phyloP scores from a whole-genome alignment of 2,113 vertebrate genomes.

The Eurypyga helias region DNA sequence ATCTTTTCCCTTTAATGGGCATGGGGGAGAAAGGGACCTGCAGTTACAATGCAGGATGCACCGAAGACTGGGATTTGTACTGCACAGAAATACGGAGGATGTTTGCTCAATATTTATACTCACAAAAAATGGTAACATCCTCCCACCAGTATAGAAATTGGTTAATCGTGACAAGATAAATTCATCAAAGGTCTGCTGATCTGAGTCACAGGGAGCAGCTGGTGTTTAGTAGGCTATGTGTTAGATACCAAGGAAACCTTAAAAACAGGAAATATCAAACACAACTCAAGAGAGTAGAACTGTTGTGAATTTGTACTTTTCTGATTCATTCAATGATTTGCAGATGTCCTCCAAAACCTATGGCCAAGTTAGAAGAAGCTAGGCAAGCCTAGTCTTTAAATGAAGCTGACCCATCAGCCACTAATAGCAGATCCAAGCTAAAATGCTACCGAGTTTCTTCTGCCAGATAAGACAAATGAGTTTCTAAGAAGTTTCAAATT shows the following conservation, averaged over 20 bases:
- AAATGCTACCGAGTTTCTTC: background rate
- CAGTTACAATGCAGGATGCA: background rate
- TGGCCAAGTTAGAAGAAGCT: slow-evolving; percentile 68
- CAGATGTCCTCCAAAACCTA: slow-evolving; percentile 79
- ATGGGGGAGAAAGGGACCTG: background rate
- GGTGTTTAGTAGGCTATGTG: slow-evolving; percentile 74
- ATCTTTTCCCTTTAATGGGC: background rate
- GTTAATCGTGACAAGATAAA: slow-evolving; percentile 74
- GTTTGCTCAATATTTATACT: slow-evolving; percentile 35
- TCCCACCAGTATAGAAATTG: slow-evolving; percentile 58
- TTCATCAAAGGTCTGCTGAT: slow-evolving; percentile 75
- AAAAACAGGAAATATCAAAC: slow-evolving; percentile 85
- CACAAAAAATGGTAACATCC: background rate
- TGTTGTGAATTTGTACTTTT: slow-evolving; percentile 77
- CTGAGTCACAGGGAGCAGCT: slow-evolving; percentile 75
- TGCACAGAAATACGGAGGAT: background rate
- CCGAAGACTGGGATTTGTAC: background rate
- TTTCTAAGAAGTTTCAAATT: slow-evolving; percentile 40
- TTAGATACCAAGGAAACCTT: slow-evolving; percentile 82
- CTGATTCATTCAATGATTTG: slow-evolving; percentile 79
- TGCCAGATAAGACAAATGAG: background rate
- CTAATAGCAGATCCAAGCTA: background rate
- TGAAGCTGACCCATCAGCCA: slow-evolving; percentile 11
- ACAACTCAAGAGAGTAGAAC: slow-evolving; percentile 72
- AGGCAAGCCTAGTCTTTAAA: slow-evolving; percentile 24